Conservation (phyloP, 2,888 invertebrate genomes). For the Chrysodeixis includens region DNA sequence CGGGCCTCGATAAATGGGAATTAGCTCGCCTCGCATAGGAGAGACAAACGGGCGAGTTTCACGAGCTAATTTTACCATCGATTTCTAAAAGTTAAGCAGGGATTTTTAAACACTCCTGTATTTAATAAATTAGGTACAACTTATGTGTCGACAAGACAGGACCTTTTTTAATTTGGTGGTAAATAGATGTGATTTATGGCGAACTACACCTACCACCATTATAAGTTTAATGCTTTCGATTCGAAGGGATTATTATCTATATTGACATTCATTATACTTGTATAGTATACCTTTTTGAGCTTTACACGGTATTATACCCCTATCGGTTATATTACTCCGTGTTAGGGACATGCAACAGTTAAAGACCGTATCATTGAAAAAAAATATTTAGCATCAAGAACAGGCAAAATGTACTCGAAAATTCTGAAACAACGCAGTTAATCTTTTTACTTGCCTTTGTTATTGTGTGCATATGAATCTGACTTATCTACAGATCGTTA, state of each 20-base stretch:
- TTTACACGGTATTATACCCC: no score
- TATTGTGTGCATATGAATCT: not conserved
- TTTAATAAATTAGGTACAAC: no score
- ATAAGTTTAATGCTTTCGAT: no score
- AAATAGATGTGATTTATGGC: not conserved
- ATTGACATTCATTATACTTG: not conserved
- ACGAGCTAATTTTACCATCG: not conserved
- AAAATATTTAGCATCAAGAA: no score
- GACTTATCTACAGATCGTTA: no score
- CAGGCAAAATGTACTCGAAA: not conserved
- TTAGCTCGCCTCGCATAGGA: not conserved
- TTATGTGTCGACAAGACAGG: not conserved
- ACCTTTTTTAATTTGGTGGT: no score
- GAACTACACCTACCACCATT: constrained; percentile 12
- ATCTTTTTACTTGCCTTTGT: not conserved
- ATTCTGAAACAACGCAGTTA: not conserved
- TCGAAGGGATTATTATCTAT: not conserved
- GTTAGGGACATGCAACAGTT: no score
- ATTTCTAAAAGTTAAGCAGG: not conserved
- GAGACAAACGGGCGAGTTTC: not conserved
- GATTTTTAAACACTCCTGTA: no score
- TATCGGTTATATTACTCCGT: no score
- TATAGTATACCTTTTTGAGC: no score
- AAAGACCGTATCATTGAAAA: no score
- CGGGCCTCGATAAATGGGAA: not conserved